Base-by-base conservation (phyloP, 2,113 vertebrate genomes). In the Chelonoidis abingdonii region DNA sequence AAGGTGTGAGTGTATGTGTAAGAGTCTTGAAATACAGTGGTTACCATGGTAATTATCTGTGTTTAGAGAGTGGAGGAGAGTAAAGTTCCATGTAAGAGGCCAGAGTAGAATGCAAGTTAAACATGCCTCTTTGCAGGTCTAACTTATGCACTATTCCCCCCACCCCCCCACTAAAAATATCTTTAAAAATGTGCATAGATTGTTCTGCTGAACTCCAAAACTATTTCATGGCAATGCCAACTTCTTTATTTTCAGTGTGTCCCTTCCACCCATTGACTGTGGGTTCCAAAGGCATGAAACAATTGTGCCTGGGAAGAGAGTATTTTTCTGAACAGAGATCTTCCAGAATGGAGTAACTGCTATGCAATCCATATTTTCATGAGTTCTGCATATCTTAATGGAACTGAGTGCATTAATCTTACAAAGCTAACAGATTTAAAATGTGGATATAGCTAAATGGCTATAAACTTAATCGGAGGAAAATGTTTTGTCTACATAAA, bases 41-140 rank as follows among this genome's bases (percentile, higher is more conserved):
- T 98, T 98, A 83, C 98, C 97, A 98, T 98, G 98, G 98, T 47
- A 96, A 98, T 98, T 98, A 98, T 98, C 98, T 98, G 95, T 98
- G 98, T 98, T 98, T 98, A 98, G 98, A 98, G 97, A 98, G 97
- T 50, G 35, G 21, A 94, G 90, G 91, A 94, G 97, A 98, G 98
- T 98, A 98, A 98, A 98, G 98, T 98, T 98, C 98, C 95, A 78
- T 89, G 97, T 96, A 96, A 98, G 97, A 94, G 96, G 96, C 90
- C 92, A 97, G 94, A 98, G 97, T 92, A 97, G 97, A 98, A 94
- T 93, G 91, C 96, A 94, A 91, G 94, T 97, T 97, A 98, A 98
- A 95, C 97, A 98, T 96, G 93, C 95, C 91, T 97, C 97, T 98
- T 97, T 97, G 91, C 59, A 87, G 96, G 94, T 95, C 93, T 97